A percentile compares a stretch with the other conserved stretches of the same genome.
Evolutionary conservation across 2,888 invertebrate species (phyloP).

Genomic region (Oscheius onirici): DNA sequence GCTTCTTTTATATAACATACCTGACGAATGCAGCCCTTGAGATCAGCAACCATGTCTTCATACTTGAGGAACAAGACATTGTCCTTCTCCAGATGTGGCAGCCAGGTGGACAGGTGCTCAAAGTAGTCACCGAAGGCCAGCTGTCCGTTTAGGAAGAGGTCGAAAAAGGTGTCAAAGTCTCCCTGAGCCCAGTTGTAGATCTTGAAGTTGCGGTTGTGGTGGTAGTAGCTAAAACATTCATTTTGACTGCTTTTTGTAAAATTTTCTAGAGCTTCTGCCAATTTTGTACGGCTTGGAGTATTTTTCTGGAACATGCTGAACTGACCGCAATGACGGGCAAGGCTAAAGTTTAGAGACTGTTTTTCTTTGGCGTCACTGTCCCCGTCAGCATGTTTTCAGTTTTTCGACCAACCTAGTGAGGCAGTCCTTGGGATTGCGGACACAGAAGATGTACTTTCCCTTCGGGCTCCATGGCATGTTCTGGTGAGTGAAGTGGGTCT

Average conservation of each 20-base stretch:
- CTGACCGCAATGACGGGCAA: neutral
- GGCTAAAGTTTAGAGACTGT: neutral
- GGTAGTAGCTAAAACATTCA: slow-evolving; percentile 48
- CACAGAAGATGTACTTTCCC: slow-evolving; percentile 70
- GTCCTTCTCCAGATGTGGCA: slow-evolving; percentile 56
- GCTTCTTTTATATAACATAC: slow-evolving; percentile 8
- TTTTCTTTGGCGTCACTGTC: neutral
- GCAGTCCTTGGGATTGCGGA: slow-evolving; percentile 70
- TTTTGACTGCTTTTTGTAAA: neutral
- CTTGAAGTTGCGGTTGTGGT: slow-evolving; percentile 69
- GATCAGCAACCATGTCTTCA: slow-evolving; percentile 66
- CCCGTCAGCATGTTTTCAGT: neutral
- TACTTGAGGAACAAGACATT: slow-evolving; percentile 68
- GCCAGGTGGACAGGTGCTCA: slow-evolving; percentile 63
- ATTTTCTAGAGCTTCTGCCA: too few species aligned
- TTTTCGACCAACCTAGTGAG: slow-evolving; percentile 45
- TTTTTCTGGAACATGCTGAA: neutral
- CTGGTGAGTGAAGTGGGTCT: slow-evolving; percentile 66
- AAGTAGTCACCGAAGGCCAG: slow-evolving; percentile 70
- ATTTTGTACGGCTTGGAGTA: neutral
- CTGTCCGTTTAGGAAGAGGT: slow-evolving; percentile 63
- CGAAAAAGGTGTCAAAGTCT: slow-evolving; percentile 65
- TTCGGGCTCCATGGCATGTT: slow-evolving; percentile 63
- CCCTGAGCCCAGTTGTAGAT: slow-evolving; percentile 67
- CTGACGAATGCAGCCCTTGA: slow-evolving; percentile 53